Base-by-base conservation (phyloP, 1,140 invertebrate species). In the Anoplophora glabripennis region DNA sequence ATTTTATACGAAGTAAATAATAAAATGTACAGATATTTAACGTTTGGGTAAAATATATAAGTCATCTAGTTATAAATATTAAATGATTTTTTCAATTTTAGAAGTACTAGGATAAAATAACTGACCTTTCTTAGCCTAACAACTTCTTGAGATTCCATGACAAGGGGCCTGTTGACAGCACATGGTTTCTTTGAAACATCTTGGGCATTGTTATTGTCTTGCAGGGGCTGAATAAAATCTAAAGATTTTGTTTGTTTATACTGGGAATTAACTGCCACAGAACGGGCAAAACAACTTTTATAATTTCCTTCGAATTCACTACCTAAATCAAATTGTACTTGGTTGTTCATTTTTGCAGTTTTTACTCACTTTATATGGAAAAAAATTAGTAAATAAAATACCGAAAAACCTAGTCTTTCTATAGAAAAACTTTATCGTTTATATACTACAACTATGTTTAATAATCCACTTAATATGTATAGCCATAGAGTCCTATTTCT, bases 281-380 rank as follows among this genome's bases (percentile, higher is more conserved):
- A 72, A 17, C 68, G 68, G 14, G 70, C 70, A 57, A 72, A 72
- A 64, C 65, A 70, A 66, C 70, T 72, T 59, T 72, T 72, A 54
- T 67, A 72, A 53, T 62, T 66, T 12, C 49, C 46, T 46, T 65
- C 64, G 17, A 66, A 63, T 55, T 68, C 69, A 44, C 52, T 41
- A 12, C 33, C 12, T 17, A 54, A 54, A 44, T 54, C 52, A 28
- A 28, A 54, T 54, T 42, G 38, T 33, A 54, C 18, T 11, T 54
- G 42, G 44, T 42, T 41, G 44, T 17, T 44, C 52, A 54, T 54
- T 11, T 33, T 44, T 15, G n/a, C 17, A 12, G 11, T 11, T 53
- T 40, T 28, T 28, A 28, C 5, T 28, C 21, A 28, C 21, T 28
- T 28, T 28, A 28, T 5, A n/a, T n/a, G n/a, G 21, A 28, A 28